These are phyloP conservation scores for Dolichallabes microphthalmus DNA, from an alignment of 2,113 vertebrate genomes.

Conservation along the genomic window DNA sequence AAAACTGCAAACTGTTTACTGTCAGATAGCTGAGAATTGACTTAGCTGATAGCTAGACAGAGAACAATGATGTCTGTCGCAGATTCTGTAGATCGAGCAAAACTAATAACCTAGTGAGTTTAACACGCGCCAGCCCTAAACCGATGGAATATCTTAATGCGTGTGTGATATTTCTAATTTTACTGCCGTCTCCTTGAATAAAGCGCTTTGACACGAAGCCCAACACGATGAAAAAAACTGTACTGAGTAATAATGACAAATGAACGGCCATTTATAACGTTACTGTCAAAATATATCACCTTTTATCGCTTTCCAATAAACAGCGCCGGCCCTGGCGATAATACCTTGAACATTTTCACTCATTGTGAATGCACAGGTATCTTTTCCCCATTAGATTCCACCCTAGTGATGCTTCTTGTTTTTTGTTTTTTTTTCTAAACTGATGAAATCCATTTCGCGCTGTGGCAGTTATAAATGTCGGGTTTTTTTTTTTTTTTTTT, in stretches of 20 bases:
- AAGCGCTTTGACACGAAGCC: conserved; percentile 20
- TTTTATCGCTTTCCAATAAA: conserved; percentile 49
- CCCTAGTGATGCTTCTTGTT: conserved; percentile 28
- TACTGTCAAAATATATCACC: conserved; percentile 43
- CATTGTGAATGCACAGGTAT: conserved; percentile 43
- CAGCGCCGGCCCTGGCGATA: conserved; percentile 8
- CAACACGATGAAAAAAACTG: not conserved
- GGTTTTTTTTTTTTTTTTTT: not conserved
- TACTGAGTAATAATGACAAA: conserved; percentile 38
- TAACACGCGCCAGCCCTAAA: conserved; percentile 10
- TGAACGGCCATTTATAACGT: conserved; percentile 26
- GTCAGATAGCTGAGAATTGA: conserved; percentile 30
- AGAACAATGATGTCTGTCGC: conserved; percentile 38
- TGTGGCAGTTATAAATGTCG: conserved; percentile 54
- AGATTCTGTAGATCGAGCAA: conserved; percentile 18
- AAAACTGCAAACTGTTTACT: conserved; percentile 29
- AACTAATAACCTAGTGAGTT: conserved; percentile 22
- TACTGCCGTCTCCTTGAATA: conserved; percentile 10
- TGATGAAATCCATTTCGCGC: conserved; percentile 55
- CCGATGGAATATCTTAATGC: not conserved
- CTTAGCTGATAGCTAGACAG: not conserved
- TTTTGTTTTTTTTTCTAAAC: conserved; percentile 15
- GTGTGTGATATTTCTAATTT: conserved; percentile 36
- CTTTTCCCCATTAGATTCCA: conserved; percentile 42
- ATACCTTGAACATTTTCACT: conserved; percentile 45